phyloP scores from a whole-genome alignment of 92 coral and sea anemone species.

The Phenganax stokvisi region DNA sequence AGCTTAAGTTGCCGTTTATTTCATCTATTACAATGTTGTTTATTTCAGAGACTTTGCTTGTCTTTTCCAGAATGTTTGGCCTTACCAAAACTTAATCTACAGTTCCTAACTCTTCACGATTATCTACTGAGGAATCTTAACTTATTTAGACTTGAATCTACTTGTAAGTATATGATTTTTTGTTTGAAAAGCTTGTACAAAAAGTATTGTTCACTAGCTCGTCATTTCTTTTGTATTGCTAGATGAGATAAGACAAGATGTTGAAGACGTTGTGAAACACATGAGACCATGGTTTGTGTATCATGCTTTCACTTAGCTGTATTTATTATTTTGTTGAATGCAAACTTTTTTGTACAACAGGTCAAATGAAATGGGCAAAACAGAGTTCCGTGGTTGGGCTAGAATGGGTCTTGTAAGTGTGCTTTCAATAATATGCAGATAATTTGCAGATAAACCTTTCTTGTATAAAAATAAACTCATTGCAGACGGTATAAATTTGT shows the following conservation, averaged over 20 bases:
- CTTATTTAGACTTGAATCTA: slow-evolving; percentile 91
- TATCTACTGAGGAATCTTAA: slow-evolving; percentile 82
- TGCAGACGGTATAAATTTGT: neutral
- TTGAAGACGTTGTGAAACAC: slow-evolving; percentile 84
- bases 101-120: slow-evolving; percentile 94
- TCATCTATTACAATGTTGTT: neutral
- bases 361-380: slow-evolving; percentile 79
- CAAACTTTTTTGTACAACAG: slow-evolving; percentile 33
- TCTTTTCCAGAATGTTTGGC: slow-evolving; percentile 76
- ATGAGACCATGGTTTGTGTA: slow-evolving; percentile 82
- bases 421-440: neutral
- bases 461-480: neutral
- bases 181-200: neutral
- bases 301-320: no score
- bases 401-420: slow-evolving; percentile 91
- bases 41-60: neutral
- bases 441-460: no score
- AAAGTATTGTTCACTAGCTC: neutral
- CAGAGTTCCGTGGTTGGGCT: slow-evolving; percentile 99
- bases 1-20: neutral
- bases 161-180: slow-evolving; percentile 59
- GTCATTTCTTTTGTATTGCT: neutral
- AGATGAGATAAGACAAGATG: slow-evolving; percentile 97
- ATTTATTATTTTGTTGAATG: neutral
- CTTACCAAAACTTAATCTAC: slow-evolving; percentile 84